Conservation (phyloP, 2,888 invertebrate genomes). For the Agrotis puta region DNA sequence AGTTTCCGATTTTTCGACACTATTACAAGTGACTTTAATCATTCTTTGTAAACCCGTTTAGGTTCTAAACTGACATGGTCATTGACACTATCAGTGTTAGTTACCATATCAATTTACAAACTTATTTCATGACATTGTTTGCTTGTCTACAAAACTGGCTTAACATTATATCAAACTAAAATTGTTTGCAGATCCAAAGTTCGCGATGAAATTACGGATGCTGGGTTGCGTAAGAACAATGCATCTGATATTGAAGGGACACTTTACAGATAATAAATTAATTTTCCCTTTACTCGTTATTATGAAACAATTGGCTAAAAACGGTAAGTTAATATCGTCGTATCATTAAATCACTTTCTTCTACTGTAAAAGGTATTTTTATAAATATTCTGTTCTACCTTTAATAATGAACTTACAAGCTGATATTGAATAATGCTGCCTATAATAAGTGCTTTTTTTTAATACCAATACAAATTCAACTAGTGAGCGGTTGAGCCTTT, state of each 20-base stretch:
- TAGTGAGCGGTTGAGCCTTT: not conserved
- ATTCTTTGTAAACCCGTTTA: too few relatives aligned
- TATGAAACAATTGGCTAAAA: slow-evolving; percentile 91
- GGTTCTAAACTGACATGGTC: too few relatives aligned
- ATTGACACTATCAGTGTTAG: too few relatives aligned
- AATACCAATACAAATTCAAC: not conserved
- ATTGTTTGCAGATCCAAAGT: slow-evolving; percentile 90
- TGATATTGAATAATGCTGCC: not conserved
- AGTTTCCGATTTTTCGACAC: too few relatives aligned
- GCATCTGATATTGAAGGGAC: slow-evolving; percentile 91
- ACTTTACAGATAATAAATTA: slow-evolving; percentile 91
- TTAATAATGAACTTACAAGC: not conserved
- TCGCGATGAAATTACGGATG: slow-evolving; percentile 92
- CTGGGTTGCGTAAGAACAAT: slow-evolving; percentile 91
- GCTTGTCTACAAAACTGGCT: not conserved
- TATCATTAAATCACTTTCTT: not conserved
- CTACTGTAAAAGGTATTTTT: too few relatives aligned
- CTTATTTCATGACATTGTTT: not conserved
- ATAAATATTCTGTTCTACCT: not conserved
- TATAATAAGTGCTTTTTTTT: not conserved
- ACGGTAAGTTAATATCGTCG: slow-evolving; percentile 82
- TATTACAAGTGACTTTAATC: too few relatives aligned
- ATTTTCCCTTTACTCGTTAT: slow-evolving; percentile 91
- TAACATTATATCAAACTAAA: slow-evolving; percentile 5
- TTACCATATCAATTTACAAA: too few relatives aligned